These are phyloP conservation scores for Stichopus chloronotus DNA, from an alignment of 35 echinoderm and acorn worm genomes.

Conservation along the genomic window DNA sequence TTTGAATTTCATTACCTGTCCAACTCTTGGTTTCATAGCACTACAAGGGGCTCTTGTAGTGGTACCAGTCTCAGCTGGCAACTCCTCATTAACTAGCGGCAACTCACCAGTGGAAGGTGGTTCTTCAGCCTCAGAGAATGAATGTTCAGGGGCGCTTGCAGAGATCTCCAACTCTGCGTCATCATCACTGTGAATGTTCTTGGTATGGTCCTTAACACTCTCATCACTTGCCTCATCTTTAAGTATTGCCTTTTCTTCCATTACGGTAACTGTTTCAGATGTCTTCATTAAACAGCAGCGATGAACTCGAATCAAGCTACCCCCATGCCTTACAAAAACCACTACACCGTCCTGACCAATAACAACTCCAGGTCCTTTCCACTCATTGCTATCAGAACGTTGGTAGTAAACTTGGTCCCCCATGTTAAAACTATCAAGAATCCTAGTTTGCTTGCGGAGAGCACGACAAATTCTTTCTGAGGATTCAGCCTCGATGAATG, in stretches of 20 bases:
- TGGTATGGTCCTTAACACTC: neutral
- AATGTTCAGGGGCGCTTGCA: neutral
- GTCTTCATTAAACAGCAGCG: neutral
- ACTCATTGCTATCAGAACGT: slow-evolving; percentile 23
- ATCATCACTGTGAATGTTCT: slow-evolving; percentile 25
- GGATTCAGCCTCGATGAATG: slow-evolving; percentile 15
- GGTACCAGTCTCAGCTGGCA: neutral
- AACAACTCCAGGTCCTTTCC: slow-evolving; percentile 37
- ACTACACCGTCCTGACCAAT: slow-evolving; percentile 33
- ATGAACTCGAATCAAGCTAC: neutral
- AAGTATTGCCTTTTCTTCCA: neutral
- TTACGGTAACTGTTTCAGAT: neutral
- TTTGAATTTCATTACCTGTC: neutral
- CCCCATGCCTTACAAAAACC: slow-evolving; percentile 28
- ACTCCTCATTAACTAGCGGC: neutral
- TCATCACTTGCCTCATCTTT: neutral
- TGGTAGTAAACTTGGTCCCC: slow-evolving; percentile 31
- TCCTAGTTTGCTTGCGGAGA: neutral
- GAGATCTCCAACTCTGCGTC: neutral
- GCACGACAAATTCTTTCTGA: slow-evolving; percentile 27
- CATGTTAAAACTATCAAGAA: slow-evolving; percentile 7
- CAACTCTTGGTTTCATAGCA: neutral
- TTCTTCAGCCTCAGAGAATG: neutral
- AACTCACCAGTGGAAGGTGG: neutral
- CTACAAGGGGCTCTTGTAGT: no score